Conservation (phyloP, 2,113 vertebrate species). For the Amblyornis subalaris region DNA sequence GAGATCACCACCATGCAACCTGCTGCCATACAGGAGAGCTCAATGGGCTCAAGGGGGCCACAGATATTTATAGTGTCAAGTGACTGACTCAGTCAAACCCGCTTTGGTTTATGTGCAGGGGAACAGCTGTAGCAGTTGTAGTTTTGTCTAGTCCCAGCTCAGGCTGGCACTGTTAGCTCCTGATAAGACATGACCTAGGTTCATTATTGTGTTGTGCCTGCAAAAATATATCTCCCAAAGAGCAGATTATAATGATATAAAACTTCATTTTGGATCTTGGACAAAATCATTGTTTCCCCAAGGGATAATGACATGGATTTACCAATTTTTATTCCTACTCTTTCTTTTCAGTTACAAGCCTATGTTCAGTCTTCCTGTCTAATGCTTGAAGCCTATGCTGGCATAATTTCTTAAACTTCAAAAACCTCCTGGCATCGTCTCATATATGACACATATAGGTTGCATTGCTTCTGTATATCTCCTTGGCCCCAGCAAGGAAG, state of each 20-base stretch:
- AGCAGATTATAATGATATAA: not conserved
- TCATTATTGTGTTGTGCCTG: not conserved
- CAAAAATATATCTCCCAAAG: not conserved
- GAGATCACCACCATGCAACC: not conserved
- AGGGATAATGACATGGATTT: not conserved
- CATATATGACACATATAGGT: not conserved
- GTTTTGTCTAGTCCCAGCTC: not conserved
- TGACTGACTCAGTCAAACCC: not conserved
- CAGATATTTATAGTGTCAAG: not conserved
- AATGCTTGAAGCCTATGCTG: not conserved
- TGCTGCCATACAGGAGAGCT: not conserved
- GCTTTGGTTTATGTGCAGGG: not conserved
- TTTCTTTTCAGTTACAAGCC: not conserved
- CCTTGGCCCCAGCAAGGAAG: not conserved
- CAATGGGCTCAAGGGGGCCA: not conserved
- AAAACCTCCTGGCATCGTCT: not conserved
- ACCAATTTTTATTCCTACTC: not conserved
- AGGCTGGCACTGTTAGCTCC: not conserved
- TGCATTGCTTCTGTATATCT: not conserved
- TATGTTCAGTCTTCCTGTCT: not conserved
- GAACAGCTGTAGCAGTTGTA: not conserved
- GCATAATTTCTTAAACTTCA: not conserved
- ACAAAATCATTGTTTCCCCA: not conserved
- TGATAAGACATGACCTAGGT: not conserved
- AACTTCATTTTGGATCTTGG: not conserved